phyloP scores from a whole-genome alignment of 1,140 invertebrate genomes.

The Heliconius hermathena region DNA sequence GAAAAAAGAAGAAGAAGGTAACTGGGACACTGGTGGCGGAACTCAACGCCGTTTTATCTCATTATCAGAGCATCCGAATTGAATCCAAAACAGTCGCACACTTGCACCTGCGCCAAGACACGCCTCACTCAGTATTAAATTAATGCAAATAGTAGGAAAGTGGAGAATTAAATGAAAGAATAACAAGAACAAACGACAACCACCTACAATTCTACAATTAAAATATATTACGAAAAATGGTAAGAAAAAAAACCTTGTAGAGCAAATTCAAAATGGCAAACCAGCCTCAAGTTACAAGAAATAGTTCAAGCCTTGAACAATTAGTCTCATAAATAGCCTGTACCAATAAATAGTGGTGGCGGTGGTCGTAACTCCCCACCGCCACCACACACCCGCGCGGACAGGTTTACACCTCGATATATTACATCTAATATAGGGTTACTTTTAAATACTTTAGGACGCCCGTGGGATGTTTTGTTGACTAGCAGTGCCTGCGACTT shows the following conservation, averaged over 20 bases:
- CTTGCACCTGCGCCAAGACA: not conserved
- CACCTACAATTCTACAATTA: no score
- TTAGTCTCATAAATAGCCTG: slow-evolving; percentile 2
- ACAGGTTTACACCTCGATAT: slow-evolving; percentile 1
- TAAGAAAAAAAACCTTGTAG: not conserved
- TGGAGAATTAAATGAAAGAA: no score
- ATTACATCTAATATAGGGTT: slow-evolving; percentile 4
- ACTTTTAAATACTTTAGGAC: slow-evolving; percentile 3
- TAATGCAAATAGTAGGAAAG: not conserved
- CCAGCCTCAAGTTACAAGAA: not conserved
- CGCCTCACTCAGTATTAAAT: not conserved
- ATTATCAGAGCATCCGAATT: not conserved
- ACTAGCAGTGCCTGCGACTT: no score
- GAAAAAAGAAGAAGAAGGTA: no score
- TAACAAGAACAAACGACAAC: no score
- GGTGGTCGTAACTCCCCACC: not conserved
- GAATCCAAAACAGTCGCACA: not conserved
- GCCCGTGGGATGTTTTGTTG: not conserved
- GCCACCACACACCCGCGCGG: not conserved
- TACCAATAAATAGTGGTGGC: not conserved
- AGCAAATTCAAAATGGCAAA: not conserved
- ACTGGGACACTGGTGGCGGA: no score
- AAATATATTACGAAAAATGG: not conserved
- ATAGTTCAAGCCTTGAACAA: not conserved
- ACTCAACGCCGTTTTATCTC: no score